Evolutionary conservation across 2,113 vertebrate species (phyloP), one percentile per base, ranked within the genome.

Genomic region (Cinclus cinclus): DNA sequence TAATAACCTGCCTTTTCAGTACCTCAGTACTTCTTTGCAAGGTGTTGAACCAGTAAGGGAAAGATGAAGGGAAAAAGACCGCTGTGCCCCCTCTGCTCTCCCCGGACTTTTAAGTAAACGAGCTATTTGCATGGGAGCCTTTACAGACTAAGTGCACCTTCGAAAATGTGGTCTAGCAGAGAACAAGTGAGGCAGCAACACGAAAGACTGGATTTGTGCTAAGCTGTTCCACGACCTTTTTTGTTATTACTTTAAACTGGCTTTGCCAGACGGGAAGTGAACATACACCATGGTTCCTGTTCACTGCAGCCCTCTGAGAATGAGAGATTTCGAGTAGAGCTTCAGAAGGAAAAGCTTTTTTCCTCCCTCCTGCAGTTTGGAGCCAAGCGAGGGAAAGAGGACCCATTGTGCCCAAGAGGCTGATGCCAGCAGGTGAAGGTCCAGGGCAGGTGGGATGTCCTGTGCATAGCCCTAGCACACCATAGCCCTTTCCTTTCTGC

Each of bases 261-360:
- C 68, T 90, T 87, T 2, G 3, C 69, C 83, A 89, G 80, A 85
- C 88, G 85, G 92, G 88, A 96, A 96, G 46, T 95, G 88, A 95
- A 67, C n/a, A 6, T 71, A 73, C 47, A 8, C 15, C 42, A 49
- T 53, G 33, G 88, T 96, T 97, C 90, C 93, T 95, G 92, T 90
- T 90, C 3, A 4, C 56, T 82, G 64, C 14, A 96, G 20, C 9
- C 20, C 74, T 16, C 55, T 78, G 76, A 85, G 79, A 93, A 60
- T 0, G 2, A 88, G 41, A 58, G 35, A 87, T 92, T 89, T 27
- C 25, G n/a, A 86, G 6, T 15, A 46, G 39, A 59, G 25, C 64
- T 78, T 77, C 44, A 41, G n/a, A 75, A 47, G 20, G 15, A 30
- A 83, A 92, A 90, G 49, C 6, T 12, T 39, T 41, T 13, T 10